phyloP scores from a whole-genome alignment of 2,797 vertebrate species.

The Pyrocephalus nanus region DNA sequence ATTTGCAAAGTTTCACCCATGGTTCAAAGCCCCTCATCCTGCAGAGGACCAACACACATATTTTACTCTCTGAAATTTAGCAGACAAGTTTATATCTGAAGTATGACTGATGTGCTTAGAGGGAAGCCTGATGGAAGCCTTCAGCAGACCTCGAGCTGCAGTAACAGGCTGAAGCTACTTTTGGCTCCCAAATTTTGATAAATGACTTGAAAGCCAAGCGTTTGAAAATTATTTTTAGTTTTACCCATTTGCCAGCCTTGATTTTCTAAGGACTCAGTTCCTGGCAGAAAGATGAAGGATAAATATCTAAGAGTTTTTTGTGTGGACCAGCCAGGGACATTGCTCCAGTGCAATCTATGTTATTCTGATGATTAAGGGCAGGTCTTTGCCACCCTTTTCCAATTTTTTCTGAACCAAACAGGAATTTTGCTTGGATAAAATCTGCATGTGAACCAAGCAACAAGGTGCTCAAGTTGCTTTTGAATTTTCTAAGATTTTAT shows the following conservation, averaged over 20 bases:
- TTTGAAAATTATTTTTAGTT: neutral
- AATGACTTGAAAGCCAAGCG: slow-evolving; percentile 4
- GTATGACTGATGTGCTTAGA: neutral
- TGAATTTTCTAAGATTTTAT: neutral
- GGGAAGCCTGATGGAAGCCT: neutral
- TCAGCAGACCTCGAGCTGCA: neutral
- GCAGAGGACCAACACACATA: neutral
- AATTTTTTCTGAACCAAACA: neutral
- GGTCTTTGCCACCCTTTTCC: neutral
- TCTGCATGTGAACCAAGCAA: neutral
- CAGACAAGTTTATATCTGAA: neutral
- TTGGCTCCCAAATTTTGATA: neutral
- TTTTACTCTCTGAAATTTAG: neutral
- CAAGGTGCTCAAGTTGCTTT: neutral
- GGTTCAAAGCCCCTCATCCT: neutral
- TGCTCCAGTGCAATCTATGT: neutral
- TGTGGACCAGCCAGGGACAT: neutral
- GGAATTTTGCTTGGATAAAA: neutral
- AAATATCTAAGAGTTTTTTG: neutral
- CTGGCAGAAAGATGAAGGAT: neutral
- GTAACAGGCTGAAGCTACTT: neutral
- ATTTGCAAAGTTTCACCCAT: neutral
- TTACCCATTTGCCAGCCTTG: neutral
- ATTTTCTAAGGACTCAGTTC: neutral
- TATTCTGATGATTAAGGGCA: neutral